Percentiles rank a stretch among this genome's conserved stretches.
phyloP scores from a whole-genome alignment of 1,140 invertebrate species.

The Bombus confusus region DNA sequence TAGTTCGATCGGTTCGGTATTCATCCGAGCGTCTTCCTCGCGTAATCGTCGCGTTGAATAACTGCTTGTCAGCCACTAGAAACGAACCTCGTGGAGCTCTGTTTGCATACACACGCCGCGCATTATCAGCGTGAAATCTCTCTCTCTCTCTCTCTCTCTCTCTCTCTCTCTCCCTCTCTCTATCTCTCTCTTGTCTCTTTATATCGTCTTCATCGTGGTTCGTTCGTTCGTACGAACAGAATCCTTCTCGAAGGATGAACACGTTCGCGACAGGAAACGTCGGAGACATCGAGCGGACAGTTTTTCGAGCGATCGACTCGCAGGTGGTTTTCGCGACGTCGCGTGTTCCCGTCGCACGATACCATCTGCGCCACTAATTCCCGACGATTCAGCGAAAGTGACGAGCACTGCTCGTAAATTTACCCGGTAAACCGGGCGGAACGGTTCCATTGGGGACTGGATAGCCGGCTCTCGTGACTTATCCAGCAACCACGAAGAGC shows the following conservation, averaged over 20 bases:
- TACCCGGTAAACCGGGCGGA: conserved; percentile 21
- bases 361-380: conserved; percentile 47
- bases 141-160: not conserved
- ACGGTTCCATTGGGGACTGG: conserved; percentile 42
- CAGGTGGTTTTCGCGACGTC: conserved; percentile 27
- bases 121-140: conserved; percentile 15
- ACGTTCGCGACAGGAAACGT: conserved; percentile 6
- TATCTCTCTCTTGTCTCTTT: not conserved
- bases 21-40: not conserved
- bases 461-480: conserved; percentile 35
- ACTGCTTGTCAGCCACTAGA: not conserved
- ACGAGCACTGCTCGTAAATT: conserved; percentile 48
- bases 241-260: conserved; percentile 19
- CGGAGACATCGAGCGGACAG: not conserved
- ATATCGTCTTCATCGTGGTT: not conserved
- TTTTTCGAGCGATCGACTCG: conserved; percentile 11
- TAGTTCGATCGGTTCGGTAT: conserved; percentile 32
- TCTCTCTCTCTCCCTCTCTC: not conserved
- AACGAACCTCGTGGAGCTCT: not conserved
- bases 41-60: conserved; percentile 11
- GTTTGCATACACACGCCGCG: not conserved
- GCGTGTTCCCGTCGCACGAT: conserved; percentile 8
- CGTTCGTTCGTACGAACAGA: not conserved
- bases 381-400: conserved; percentile 50
- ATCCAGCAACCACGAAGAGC: conserved; percentile 25